Base-by-base conservation (phyloP, 2,888 invertebrate species). In the Bhutanitis thaidina region DNA sequence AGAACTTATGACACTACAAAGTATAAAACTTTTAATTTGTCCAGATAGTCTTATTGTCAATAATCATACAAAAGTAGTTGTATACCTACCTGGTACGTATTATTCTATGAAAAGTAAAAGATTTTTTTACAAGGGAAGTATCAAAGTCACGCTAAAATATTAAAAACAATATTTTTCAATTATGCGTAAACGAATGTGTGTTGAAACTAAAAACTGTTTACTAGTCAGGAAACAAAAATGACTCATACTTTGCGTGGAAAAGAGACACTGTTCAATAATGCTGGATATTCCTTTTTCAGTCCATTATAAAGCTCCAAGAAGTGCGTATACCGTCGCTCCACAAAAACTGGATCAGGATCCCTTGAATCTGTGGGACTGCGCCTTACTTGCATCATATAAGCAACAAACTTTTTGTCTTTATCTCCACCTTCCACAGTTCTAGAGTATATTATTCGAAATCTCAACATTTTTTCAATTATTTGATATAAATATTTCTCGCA, bases 271-370 rank as follows among this genome's bases (percentile, higher is more conserved):
- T 69, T 72, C 75, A 94, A 75, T 52, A 92, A 69, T 29, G 77
- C 64, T 0, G 93, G 91, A 69, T 88, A 85, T 43, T 91, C 91
- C 54, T 91, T 92, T 62, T 91, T 92, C 16, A 95, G 76, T 1
- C 88, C 85, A 58, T 88, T 90, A 67, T 92, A 94, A 2, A 95
- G 80, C 54, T 91, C 91, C 44, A 92, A 79, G 71, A 94, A 95
- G 63, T 94, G 92, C 7, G 94, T 94, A 71, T 95, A 95, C 60
- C 94, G 89, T 45, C 94, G 81, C 65, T 94, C 93, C 41, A 94
- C 92, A 54, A 90, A 90, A 0, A 91, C 92, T 13, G 94, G 93
- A 57, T 92, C 90, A 30, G 86, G 74, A 75, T 94, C 59, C n/a
- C 56, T 52, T 2, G 64, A 65, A 57, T 75, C 84, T 13, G 84